Conservation (phyloP, 1,140 invertebrate species). For the Antheraea pernyi region DNA sequence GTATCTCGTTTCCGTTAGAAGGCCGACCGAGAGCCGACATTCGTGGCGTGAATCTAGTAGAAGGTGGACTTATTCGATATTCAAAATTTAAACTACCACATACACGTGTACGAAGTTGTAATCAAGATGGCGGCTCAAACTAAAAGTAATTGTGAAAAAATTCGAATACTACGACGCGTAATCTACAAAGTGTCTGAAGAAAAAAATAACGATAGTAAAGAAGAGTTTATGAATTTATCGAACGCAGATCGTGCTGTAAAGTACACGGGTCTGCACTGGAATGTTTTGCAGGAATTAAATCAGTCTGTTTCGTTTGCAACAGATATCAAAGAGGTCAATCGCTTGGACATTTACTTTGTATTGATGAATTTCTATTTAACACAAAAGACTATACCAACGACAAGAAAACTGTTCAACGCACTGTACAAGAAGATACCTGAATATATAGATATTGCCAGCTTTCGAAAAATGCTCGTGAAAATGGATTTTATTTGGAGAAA, state of each 20-base stretch:
- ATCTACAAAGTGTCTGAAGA: slow-evolving; percentile 17
- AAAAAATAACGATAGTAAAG: neutral
- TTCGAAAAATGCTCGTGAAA: slow-evolving; percentile 34
- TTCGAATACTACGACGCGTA: slow-evolving; percentile 16
- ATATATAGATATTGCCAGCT: slow-evolving; percentile 35
- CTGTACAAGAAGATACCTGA: slow-evolving; percentile 25
- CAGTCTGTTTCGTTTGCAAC: neutral
- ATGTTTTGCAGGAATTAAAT: slow-evolving; percentile 15
- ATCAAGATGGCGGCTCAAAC: slow-evolving; percentile 6
- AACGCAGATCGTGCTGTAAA: slow-evolving; percentile 14
- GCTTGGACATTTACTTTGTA: slow-evolving; percentile 23
- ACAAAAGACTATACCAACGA: slow-evolving; percentile 25
- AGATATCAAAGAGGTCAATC: slow-evolving; percentile 18
- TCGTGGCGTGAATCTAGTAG: neutral
- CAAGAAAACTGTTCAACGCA: slow-evolving; percentile 26
- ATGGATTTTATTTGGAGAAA: slow-evolving; percentile 41
- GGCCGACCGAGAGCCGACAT: neutral
- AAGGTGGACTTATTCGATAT: neutral
- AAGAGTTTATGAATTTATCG: neutral
- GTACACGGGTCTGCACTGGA: slow-evolving; percentile 21
- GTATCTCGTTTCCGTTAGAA: neutral
- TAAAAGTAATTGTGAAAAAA: neutral
- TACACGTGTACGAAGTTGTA: neutral
- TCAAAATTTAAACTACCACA: neutral
- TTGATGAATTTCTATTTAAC: slow-evolving; percentile 25